Conservation (phyloP, 2,113 vertebrate genomes). For the Dipodomys ordii region DNA sequence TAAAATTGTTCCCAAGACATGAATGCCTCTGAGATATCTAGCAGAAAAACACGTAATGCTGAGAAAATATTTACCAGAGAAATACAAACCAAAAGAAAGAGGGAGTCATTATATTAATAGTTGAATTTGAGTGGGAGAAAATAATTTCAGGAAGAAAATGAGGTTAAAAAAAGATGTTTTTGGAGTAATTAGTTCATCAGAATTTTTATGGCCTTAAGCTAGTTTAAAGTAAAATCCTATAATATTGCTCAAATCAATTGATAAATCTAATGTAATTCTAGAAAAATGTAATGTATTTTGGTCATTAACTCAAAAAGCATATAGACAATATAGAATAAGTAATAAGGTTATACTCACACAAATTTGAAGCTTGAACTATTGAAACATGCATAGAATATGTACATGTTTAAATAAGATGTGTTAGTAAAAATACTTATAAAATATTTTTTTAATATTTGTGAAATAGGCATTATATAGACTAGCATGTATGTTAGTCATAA, state of each 20-base stretch:
- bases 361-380: constrained; percentile 3
- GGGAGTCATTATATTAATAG: not conserved
- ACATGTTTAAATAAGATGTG: too few relatives aligned
- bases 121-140: fast-evolving
- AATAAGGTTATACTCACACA: not conserved
- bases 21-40: not conserved
- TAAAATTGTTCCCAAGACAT: not conserved
- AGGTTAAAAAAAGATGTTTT: not conserved
- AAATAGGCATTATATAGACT: too few relatives aligned
- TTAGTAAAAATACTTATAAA: too few relatives aligned
- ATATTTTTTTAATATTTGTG: too few relatives aligned
- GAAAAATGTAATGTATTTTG: not conserved
- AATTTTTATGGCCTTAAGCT: not conserved
- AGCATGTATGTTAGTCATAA: too few relatives aligned
- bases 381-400: not conserved
- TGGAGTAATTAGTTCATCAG: not conserved
- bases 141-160: not conserved
- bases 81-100: not conserved
- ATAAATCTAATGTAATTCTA: not conserved
- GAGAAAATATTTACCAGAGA: not conserved
- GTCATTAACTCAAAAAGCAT: not conserved
- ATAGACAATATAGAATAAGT: not conserved
- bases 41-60: not conserved
- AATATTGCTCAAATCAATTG: not conserved
- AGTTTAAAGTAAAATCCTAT: not conserved